Evolutionary conservation across 2,888 invertebrate genomes (phyloP), one percentile per base, ranked within the genome.

Genomic region (Eupeodes latifasciatus): DNA sequence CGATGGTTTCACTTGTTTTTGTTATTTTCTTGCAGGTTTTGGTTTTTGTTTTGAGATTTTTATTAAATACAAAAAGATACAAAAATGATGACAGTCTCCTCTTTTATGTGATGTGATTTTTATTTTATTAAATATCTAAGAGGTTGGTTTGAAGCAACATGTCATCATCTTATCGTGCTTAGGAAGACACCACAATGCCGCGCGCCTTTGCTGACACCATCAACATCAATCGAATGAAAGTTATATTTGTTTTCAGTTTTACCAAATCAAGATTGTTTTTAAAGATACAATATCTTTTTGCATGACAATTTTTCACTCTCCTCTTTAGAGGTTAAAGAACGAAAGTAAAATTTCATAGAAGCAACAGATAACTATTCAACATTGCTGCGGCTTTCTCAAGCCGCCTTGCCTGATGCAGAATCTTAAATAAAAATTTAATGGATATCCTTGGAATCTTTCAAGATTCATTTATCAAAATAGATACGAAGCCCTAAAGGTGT

Each of bases 1-100:
- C 82, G 82, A 86, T 86, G 82, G 85, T 86, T 86, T 86, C 82
- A 86, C 82, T 82, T 72, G 66, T 78, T 85, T 81, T 77, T 53
- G 44, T 82, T 75, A 27, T 51, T 72, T 47, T 40, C 47, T 47
- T 16, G 3, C 7, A n/a, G 14, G 79, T 53, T 53, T 27, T 53
- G 79, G 57, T 57, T 27, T 36, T 44, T 51, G 79, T 53, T 53
- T 27, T 53, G 79, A 64, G 62, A 36, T 36, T 44, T 51, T 59
- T 53, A 47, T 7, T n/a, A 11, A 57, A 77, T 66, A 34, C 40
- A 27, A 51, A 55, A 49, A 66, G 55, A 55, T 78, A 66, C 16
- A 36, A 57, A 27, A 27, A 27, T 27, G 27, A 66, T 53, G 74
- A 80, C 75, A 82, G 64, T 82, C 40, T 71, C 82, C 71, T 40